These are phyloP conservation scores for Drosophila maculinotata DNA, from an alignment of 2,888 invertebrate species.

Conservation along the genomic window DNA sequence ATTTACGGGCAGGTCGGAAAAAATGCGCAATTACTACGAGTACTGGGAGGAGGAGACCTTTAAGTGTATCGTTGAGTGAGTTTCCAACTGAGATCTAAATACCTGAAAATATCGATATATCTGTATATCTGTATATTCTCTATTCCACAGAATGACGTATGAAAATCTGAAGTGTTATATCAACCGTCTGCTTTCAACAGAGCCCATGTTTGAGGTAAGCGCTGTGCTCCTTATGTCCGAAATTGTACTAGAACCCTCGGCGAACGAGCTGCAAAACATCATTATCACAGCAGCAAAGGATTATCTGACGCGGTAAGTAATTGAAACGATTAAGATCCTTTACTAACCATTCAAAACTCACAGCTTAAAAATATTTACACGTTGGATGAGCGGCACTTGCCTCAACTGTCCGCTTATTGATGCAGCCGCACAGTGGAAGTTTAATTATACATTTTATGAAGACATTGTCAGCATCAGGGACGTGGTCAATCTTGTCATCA, in stretches of 20 bases:
- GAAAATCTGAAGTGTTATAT: constrained; percentile 91
- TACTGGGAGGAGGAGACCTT: constrained; percentile 94
- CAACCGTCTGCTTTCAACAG: constrained; percentile 86
- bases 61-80: constrained; percentile 87
- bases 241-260: constrained; percentile 90
- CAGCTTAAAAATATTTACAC: constrained; percentile 90
- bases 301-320: constrained; percentile 89
- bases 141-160: constrained; percentile 86
- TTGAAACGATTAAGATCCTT: background rate
- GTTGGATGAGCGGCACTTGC: constrained; percentile 95
- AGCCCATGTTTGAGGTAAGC: constrained; percentile 92
- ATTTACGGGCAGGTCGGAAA: constrained; percentile 90
- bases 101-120: background rate
- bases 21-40: constrained; percentile 92
- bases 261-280: constrained; percentile 91
- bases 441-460: constrained; percentile 91
- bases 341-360: background rate
- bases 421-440: constrained; percentile 85
- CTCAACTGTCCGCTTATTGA: constrained; percentile 87
- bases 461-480: constrained; percentile 89
- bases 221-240: constrained; percentile 91
- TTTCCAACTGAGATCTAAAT: background rate
- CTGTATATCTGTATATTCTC: background rate
- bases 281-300: constrained; percentile 91
- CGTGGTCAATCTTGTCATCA: constrained; percentile 88